phyloP scores from a whole-genome alignment of 2,888 invertebrate species.

The Rhogogaster chlorosoma region DNA sequence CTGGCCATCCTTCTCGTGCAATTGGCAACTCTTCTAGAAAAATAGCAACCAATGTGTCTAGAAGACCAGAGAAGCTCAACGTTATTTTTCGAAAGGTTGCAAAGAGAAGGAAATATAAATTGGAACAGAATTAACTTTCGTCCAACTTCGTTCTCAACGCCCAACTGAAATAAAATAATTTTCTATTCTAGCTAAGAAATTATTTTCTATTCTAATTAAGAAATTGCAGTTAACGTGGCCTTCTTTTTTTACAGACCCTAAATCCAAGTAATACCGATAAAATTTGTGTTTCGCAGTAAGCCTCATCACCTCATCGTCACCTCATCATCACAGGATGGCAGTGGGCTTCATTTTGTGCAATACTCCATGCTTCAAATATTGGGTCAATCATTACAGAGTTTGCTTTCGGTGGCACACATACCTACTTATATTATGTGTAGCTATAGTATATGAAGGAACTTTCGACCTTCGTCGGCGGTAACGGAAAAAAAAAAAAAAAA shows the following conservation, averaged over 20 bases:
- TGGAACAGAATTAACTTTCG: conserved; percentile 1
- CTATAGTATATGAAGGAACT: neutral
- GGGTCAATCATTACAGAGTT: neutral
- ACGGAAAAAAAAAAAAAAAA: conserved; percentile 13
- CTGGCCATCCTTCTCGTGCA: neutral
- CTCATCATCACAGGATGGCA: neutral
- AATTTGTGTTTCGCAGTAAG: neutral
- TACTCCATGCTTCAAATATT: neutral
- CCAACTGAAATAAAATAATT: neutral
- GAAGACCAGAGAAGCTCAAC: neutral
- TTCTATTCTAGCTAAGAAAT: neutral
- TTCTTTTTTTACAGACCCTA: neutral
- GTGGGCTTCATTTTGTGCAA: neutral
- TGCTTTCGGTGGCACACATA: neutral
- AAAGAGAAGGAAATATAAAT: neutral
- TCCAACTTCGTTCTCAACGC: conserved; percentile 7
- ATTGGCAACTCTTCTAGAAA: conserved; percentile 19
- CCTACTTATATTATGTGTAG: neutral
- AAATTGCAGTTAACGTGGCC: no score
- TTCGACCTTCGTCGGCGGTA: neutral
- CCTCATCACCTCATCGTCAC: neutral
- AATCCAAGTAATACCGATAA: neutral
- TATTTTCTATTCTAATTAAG: neutral
- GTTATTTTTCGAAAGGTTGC: neutral
- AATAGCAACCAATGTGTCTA: conserved; percentile 11